Evolutionary conservation across 2,113 vertebrate species (phyloP).

Genomic region (Morphnarchus princeps): DNA sequence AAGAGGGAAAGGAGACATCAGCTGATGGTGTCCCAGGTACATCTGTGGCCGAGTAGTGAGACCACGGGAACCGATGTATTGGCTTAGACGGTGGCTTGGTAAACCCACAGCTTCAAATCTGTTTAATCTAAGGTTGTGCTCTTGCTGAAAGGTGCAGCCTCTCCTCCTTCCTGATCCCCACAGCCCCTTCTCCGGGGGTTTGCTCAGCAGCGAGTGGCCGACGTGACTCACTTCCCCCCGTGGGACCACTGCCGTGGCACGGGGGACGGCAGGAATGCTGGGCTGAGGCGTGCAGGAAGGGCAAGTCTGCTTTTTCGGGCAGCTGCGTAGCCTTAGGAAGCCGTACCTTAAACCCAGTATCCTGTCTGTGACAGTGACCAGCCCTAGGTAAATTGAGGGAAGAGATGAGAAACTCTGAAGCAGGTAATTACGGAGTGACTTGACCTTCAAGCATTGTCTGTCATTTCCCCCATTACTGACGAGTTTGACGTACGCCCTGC

Average conservation of each 20-base stretch:
- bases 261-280: rapidly evolving
- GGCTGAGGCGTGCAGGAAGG: neutral
- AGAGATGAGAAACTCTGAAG: neutral
- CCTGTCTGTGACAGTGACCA: slow-evolving; percentile 23
- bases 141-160: neutral
- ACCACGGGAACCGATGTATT: neutral
- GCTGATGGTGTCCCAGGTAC: neutral
- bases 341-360: neutral
- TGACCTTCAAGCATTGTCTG: neutral
- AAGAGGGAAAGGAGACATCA: neutral
- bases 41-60: neutral
- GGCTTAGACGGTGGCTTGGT: neutral
- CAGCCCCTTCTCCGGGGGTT: neutral
- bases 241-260: neutral
- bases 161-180: neutral
- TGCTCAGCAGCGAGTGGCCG: neutral
- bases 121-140: neutral
- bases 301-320: neutral
- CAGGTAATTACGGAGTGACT: neutral
- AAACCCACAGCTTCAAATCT: neutral
- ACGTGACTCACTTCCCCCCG: neutral
- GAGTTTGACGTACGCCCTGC: neutral
- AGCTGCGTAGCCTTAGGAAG: neutral
- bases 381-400: neutral
- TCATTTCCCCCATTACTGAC: neutral